Evolutionary conservation across 53 echinoderm and acorn worm genomes (phyloP).

Genomic region (Astropecten irregularis): DNA sequence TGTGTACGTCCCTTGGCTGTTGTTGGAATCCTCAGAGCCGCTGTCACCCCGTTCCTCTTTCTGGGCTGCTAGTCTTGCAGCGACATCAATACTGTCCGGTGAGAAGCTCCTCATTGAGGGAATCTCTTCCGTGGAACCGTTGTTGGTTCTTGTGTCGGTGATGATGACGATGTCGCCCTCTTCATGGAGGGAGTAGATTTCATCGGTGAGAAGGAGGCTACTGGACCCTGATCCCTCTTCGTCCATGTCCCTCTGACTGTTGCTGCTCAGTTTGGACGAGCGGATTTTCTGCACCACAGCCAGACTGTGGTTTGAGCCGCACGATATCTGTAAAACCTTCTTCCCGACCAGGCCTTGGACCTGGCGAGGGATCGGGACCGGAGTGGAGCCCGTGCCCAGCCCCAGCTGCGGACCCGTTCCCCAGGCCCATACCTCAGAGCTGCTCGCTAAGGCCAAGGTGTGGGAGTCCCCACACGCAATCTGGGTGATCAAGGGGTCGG

Average conservation of each 20-base stretch:
- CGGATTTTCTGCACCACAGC: slow-evolving; percentile 85
- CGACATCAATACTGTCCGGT: slow-evolving; percentile 92
- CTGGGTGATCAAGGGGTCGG: slow-evolving; percentile 89
- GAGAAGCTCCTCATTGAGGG: slow-evolving; percentile 73
- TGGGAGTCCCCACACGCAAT: slow-evolving; percentile 90
- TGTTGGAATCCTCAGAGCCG: slow-evolving; percentile 59
- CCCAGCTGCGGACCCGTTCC: slow-evolving; percentile 95
- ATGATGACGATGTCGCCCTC: slow-evolving; percentile 93
- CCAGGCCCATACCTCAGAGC: slow-evolving; percentile 97
- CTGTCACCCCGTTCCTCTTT: slow-evolving; percentile 26
- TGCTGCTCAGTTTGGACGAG: slow-evolving; percentile 59
- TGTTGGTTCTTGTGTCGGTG: slow-evolving; percentile 76
- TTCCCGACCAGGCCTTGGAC: slow-evolving; percentile 80
- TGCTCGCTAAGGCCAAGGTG: slow-evolving; percentile 79
- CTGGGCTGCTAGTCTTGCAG: slow-evolving; percentile 52
- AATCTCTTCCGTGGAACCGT: slow-evolving; percentile 50
- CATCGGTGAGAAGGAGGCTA: slow-evolving; percentile 74
- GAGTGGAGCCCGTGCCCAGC: slow-evolving; percentile 77
- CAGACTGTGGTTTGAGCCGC: slow-evolving; percentile 79
- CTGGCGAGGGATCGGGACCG: slow-evolving; percentile 80
- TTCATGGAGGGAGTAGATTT: slow-evolving; percentile 80
- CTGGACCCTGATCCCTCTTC: slow-evolving; percentile 76
- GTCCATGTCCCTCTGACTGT: slow-evolving; percentile 72
- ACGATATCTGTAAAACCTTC: slow-evolving; percentile 82
- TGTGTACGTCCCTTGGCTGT: slow-evolving; percentile 90